Evolutionary conservation across 2,797 vertebrate genomes (phyloP), one percentile per base, ranked within the genome.

Genomic region (Leucoraja ocellata): DNA sequence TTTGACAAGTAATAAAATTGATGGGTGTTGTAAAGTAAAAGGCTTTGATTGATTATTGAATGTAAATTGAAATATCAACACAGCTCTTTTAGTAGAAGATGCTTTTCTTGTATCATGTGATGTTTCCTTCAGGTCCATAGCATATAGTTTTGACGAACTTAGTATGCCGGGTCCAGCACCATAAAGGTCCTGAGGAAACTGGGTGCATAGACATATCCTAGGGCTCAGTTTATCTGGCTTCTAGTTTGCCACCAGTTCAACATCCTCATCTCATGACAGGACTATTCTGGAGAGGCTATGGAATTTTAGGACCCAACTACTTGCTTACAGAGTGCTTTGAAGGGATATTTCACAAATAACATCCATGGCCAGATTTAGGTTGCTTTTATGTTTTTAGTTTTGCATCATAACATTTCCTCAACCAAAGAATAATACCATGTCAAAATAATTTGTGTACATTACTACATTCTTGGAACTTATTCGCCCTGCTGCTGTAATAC

Each of bases 281-380:
- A 32, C 83, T 86, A 14, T 28, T 32, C 18, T 63, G 61, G 61
- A 88, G 65, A 88, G 63, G 84, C 84, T 36, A n/a, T 36, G n/a
- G 14, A 68, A 68, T 88, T 65, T 68, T 6, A 32, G 61, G n/a
- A 32, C 63, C n/a, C 63, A 68, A 68, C n/a, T 88, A 16, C 21
- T 88, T 36, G 13, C 8, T 18, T 25, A 84, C 46, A 84, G 28
- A 58, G 0, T 11, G 13, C 13, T 84, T 84, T 61, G 81, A 65
- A n/a, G 36, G n/a, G 83, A 16, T 58, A 86, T 61, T 86, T 58
- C 83, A 86, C 25, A 61, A 86, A 86, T 88, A 88, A 88, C 71
- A 88, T 68, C 21, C 18, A n/a, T 28, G 23, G 54, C 23, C 58
- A 58, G 54, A 25, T 63, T 63, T 86, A 86, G 58, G 11, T 10